phyloP scores from a whole-genome alignment of 2,113 vertebrate species.

The Brachirus orientalis region DNA sequence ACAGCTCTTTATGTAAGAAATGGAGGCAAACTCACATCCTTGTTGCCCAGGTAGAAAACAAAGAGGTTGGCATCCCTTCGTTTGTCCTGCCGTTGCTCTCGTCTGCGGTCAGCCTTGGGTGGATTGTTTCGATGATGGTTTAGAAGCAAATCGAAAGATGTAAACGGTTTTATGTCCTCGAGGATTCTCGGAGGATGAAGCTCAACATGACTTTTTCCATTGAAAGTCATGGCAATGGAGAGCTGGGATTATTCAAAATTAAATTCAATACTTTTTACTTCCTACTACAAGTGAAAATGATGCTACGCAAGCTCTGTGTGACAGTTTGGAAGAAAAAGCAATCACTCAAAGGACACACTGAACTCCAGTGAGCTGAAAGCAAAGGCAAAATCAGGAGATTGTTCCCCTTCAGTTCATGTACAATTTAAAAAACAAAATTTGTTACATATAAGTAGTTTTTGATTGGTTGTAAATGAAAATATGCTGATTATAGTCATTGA shows the following conservation, averaged over 20 bases:
- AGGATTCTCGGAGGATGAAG: slow-evolving; percentile 84
- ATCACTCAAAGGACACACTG: not conserved
- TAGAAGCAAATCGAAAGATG: slow-evolving; percentile 86
- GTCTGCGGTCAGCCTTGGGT: not conserved
- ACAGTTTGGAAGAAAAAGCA: too few species aligned
- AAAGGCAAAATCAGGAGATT: too few species aligned
- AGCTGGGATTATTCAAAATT: slow-evolving; percentile 80
- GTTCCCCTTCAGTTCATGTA: not conserved
- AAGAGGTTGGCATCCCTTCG: slow-evolving; percentile 75
- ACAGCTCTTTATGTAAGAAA: not conserved
- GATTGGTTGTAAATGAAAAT: not conserved
- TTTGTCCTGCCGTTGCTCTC: slow-evolving; percentile 4
- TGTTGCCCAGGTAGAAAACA: slow-evolving; percentile 88
- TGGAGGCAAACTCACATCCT: slow-evolving; percentile 78
- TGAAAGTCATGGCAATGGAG: slow-evolving; percentile 86
- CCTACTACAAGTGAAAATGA: too few species aligned
- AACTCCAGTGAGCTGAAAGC: too few species aligned
- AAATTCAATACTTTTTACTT: too few species aligned
- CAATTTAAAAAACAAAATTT: too few species aligned
- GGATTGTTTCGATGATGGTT: slow-evolving; percentile 72
- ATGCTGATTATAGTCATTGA: not conserved
- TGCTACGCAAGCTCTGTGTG: too few species aligned
- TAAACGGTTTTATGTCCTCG: slow-evolving; percentile 87
- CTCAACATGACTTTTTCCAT: slow-evolving; percentile 87
- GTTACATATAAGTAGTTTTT: too few species aligned